Evolutionary conservation across 2,113 vertebrate species (phyloP).

Genomic region (Myrmophylax atrothorax): DNA sequence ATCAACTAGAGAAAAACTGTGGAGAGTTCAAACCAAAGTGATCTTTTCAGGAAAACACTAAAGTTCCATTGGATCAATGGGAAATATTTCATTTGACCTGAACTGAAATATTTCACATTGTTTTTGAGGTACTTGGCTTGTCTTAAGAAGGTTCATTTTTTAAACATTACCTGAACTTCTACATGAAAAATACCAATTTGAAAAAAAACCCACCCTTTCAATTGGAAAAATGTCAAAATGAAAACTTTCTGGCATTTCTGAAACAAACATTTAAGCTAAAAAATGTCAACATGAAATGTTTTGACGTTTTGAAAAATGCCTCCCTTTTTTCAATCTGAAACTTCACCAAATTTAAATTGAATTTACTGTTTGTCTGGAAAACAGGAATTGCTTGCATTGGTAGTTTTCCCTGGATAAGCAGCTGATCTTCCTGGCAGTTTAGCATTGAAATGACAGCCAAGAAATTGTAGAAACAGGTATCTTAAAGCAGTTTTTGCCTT

Average conservation of each 20-base stretch:
- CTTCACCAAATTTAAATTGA: constrained; percentile 45
- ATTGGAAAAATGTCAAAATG: constrained; percentile 44
- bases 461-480: background rate
- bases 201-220: background rate
- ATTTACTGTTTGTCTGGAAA: constrained; percentile 43
- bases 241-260: constrained; percentile 50
- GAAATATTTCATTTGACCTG: background rate
- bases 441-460: background rate
- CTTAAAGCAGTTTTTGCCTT: background rate
- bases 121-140: background rate
- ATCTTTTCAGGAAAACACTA: background rate
- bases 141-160: background rate
- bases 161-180: constrained; percentile 32
- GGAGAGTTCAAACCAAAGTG: background rate
- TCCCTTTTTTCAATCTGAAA: constrained; percentile 14
- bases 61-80: background rate
- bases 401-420: constrained; percentile 20
- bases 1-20: background rate
- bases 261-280: constrained; percentile 53
- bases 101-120: background rate
- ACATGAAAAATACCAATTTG: constrained; percentile 8
- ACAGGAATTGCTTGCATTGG: background rate
- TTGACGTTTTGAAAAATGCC: constrained; percentile 51
- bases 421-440: constrained; percentile 13
- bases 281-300: constrained; percentile 51